Evolutionary conservation across 2,888 invertebrate species (phyloP).

Genomic region (Ichneumoninae sp.): DNA sequence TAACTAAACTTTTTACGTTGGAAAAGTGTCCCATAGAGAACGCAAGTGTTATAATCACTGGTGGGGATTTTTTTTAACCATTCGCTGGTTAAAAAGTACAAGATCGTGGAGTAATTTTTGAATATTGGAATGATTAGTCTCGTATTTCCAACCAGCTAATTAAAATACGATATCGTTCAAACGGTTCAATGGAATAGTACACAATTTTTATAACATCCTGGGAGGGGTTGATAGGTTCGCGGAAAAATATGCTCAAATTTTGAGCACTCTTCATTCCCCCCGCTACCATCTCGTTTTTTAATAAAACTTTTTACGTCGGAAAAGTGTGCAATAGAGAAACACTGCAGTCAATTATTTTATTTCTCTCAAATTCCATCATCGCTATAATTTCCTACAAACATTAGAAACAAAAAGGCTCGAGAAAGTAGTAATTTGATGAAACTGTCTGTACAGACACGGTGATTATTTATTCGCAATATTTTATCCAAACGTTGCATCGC

Average conservation of each 20-base stretch:
- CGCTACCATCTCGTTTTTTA: no score
- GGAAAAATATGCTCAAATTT: no score
- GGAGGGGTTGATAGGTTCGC: background rate
- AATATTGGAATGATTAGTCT: background rate
- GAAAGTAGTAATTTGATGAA: background rate
- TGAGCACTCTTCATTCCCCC: no score
- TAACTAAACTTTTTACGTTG: no score
- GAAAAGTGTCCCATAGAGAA: no score
- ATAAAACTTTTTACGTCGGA: no score
- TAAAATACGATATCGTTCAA: background rate
- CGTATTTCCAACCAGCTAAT: background rate
- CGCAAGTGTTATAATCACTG: slow-evolving; percentile 38
- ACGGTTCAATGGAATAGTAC: background rate
- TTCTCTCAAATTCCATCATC: background rate
- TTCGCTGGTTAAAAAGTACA: background rate
- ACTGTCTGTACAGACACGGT: background rate
- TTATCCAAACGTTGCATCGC: background rate
- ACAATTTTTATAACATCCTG: background rate
- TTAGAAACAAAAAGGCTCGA: background rate
- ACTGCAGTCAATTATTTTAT: background rate
- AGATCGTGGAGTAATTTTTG: background rate
- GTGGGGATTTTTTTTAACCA: background rate
- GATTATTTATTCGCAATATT: background rate
- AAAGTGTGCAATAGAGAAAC: background rate
- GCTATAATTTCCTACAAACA: background rate